These are phyloP conservation scores for Crotalus helleri DNA, from an alignment of 2,113 vertebrate genomes.

Conservation along the genomic window DNA sequence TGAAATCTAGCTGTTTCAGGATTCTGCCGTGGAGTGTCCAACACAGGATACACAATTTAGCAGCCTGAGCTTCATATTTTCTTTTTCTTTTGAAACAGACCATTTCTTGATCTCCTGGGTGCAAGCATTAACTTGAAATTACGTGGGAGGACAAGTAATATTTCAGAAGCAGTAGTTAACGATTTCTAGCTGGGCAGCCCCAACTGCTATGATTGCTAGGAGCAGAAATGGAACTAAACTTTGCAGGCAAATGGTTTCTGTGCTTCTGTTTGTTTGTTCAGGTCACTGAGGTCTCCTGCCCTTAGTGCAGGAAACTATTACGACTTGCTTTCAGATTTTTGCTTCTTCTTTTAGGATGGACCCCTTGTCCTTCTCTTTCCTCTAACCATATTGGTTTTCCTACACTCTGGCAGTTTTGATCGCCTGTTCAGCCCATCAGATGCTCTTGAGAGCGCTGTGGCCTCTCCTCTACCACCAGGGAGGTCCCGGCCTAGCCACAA, in stretches of 20 bases:
- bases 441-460: neutral
- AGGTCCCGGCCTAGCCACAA: neutral
- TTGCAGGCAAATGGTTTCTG: neutral
- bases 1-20: neutral
- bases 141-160: neutral
- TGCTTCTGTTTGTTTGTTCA: neutral
- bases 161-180: neutral
- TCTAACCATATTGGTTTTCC: neutral
- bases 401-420: slow-evolving; percentile 30
- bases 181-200: neutral
- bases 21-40: neutral
- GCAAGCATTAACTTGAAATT: neutral
- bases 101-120: neutral
- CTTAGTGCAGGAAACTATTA: neutral
- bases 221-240: neutral
- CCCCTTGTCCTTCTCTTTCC: neutral
- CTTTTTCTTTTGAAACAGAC: neutral
- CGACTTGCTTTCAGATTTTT: neutral
- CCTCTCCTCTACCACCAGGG: neutral
- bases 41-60: no score
- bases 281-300: neutral
- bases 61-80: neutral
- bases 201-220: neutral
- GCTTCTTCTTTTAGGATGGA: neutral
- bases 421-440: slow-evolving; percentile 35